These are phyloP conservation scores for Paramormyrops hopkinsi DNA, from an alignment of 2,797 vertebrate genomes.

Conservation along the genomic window DNA sequence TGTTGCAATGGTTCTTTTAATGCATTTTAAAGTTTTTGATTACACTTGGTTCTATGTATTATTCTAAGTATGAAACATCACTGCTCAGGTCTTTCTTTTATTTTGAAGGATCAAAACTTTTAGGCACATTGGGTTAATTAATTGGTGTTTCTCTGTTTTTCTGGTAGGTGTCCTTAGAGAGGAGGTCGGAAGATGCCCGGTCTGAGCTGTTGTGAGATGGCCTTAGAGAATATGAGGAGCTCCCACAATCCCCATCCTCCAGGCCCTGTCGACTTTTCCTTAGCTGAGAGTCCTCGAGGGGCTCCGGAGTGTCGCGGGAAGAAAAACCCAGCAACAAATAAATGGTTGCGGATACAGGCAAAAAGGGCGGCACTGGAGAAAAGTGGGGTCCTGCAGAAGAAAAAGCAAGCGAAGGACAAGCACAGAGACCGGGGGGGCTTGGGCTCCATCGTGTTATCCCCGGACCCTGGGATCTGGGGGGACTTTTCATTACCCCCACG, in stretches of 20 bases:
- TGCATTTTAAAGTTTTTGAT: neutral
- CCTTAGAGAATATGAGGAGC: neutral
- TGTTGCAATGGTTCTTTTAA: neutral
- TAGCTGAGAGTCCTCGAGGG: neutral
- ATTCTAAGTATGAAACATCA: neutral
- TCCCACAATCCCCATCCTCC: neutral
- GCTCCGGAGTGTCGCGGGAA: neutral
- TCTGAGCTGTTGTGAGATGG: neutral
- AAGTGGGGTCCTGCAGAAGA: conserved; percentile 8
- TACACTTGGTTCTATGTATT: neutral
- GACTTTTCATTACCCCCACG: conserved; percentile 37
- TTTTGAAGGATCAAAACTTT: neutral
- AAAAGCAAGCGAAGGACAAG: neutral
- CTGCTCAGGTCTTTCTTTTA: neutral
- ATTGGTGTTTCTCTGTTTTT: neutral
- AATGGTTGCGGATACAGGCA: conserved; percentile 7
- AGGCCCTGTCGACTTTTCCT: neutral
- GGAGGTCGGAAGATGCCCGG: neutral
- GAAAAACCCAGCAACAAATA: neutral
- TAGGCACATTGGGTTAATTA: neutral
- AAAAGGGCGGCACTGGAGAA: neutral
- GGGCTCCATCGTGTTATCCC: neutral
- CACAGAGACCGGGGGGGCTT: neutral
- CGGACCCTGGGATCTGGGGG: neutral
- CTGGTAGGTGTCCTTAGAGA: neutral